Evolutionary conservation across 2,113 vertebrate species (phyloP).

Genomic region (Asarcornis scutulata): DNA sequence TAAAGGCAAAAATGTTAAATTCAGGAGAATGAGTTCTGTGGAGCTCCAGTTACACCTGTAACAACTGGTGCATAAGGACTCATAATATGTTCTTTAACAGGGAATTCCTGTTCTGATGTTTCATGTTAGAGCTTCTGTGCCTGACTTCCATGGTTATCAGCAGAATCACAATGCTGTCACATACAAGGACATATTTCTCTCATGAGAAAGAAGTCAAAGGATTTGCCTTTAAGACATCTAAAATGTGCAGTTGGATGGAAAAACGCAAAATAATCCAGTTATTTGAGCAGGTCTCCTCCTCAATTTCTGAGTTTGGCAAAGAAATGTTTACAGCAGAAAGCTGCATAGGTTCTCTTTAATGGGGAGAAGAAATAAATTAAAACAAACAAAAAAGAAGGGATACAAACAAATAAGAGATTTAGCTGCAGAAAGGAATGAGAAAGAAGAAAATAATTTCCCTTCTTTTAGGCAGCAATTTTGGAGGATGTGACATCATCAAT

Average conservation of each 20-base stretch:
- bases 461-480: neutral
- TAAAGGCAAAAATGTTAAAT: neutral
- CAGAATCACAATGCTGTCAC: neutral
- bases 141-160: neutral
- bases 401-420: neutral
- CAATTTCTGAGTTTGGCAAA: neutral
- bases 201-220: neutral
- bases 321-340: neutral
- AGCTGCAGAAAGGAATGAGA: neutral
- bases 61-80: neutral
- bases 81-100: neutral
- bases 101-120: neutral
- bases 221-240: neutral
- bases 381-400: neutral
- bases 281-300: neutral
- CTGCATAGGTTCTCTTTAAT: neutral
- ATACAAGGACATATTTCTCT: neutral
- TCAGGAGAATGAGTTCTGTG: neutral
- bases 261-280: neutral
- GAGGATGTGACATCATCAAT: neutral
- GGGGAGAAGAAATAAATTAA: neutral
- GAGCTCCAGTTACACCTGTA: neutral
- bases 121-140: neutral
- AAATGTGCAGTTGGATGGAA: neutral
- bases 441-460: neutral